phyloP scores from a whole-genome alignment of 2,797 vertebrate genomes.

The Pyrocephalus nanus region DNA sequence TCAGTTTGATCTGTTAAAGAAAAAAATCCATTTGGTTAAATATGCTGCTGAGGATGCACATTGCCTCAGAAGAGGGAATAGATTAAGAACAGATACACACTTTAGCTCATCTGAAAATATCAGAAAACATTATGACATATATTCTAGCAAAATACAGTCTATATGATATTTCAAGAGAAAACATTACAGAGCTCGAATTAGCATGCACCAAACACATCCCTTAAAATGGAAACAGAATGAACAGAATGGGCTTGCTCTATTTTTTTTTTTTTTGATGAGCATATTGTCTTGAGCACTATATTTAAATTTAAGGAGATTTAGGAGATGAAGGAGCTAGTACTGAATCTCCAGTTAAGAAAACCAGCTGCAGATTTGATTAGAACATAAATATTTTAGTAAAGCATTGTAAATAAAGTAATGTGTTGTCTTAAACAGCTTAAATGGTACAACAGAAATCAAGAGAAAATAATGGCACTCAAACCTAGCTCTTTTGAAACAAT shows the following conservation, averaged over 20 bases:
- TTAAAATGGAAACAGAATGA: constrained; percentile 33
- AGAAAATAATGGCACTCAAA: not conserved
- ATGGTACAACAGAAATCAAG: not conserved
- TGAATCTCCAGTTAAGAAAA: constrained; percentile 26
- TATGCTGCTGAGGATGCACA: constrained; percentile 54
- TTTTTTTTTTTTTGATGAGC: not conserved
- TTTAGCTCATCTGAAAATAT: constrained; percentile 25
- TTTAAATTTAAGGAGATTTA: constrained; percentile 43
- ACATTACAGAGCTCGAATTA: constrained; percentile 32
- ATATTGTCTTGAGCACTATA: constrained; percentile 44
- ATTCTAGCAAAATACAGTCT: not conserved
- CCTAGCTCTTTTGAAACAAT: not conserved
- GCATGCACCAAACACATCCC: not conserved
- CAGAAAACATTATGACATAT: constrained; percentile 39
- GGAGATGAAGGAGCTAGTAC: not conserved
- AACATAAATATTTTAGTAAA: constrained; percentile 37
- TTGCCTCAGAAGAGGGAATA: constrained; percentile 31
- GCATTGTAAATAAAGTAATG: constrained; percentile 35
- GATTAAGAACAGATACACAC: constrained; percentile 13
- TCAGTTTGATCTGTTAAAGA: constrained; percentile 52
- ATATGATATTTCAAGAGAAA: constrained; percentile 14
- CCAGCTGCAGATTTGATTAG: constrained; percentile 44
- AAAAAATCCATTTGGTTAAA: constrained; percentile 69
- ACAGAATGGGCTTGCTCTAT: not conserved
- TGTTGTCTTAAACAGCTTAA: constrained; percentile 30